Evolutionary conservation across 2,888 invertebrate species (phyloP), one percentile per base, ranked within the genome.

Genomic region (Caenorhabditis sp.): DNA sequence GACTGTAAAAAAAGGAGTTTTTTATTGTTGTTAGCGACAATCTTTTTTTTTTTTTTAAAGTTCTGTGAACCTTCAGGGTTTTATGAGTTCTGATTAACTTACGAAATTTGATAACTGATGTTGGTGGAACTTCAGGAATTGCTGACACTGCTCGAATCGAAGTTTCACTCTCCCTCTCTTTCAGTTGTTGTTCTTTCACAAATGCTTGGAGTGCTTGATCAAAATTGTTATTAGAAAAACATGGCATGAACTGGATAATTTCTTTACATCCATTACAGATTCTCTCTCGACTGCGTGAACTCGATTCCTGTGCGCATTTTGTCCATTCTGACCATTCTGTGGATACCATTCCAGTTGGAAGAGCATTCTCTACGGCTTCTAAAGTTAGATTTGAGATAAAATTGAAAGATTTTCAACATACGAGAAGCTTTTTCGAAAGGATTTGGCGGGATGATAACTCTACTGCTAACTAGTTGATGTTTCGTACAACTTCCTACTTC

Each of bases 311-410:
- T 36, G 77, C 75, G 63, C 84, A 84, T 23, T 68, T 59, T n/a
- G 76, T 78, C 84, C 84, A 84, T 59, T 81, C 78, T 21, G 67
- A 76, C 84, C 84, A 84, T 36, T 76, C 76, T 10, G 76, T 52
- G 8, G 31, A 31, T 31, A 31, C 31, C 4, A 10, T 31, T 31
- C 31, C 31, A 21, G 52, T 21, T 52, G 43, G 12, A 17, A 43
- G 5, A 10, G 43, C 12, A 43, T 43, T 43, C 17, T 43, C 43
- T 36, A 8, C 7, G 10, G 10, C 36, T 36, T 36, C 7, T 36
- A 8, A 10, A 43, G 17, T 10, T 43, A 21, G 52, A 7, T 21
- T 21, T 23, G 21, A 31, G 10, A 31, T 10, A 31, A 31, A 31
- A 31, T n/a, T 59, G 21, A 31, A 7, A 59, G 31, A 36, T 43